These are phyloP conservation scores for Grantiella picta DNA, from an alignment of 2,113 vertebrate genomes.

Conservation along the genomic window DNA sequence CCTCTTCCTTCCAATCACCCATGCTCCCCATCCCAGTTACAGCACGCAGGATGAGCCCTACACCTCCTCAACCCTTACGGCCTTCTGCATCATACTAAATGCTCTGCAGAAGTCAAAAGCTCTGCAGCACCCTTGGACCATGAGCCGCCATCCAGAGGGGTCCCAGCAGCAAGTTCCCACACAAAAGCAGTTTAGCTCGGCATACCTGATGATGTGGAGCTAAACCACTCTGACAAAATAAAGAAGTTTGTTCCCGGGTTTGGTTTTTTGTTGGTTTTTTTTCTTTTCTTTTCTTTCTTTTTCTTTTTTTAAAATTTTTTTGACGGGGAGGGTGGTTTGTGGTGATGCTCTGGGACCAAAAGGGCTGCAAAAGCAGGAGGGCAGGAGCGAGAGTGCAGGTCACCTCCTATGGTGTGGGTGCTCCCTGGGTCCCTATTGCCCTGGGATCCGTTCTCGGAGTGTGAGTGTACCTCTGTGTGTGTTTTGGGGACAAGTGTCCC, in stretches of 20 bases:
- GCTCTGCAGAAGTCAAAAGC: neutral
- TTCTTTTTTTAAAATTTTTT: too few species aligned
- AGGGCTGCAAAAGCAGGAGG: rapidly evolving
- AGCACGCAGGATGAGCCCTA: too few species aligned
- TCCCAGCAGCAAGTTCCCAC: neutral
- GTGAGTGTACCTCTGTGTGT: rapidly evolving
- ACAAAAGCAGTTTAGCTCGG: neutral
- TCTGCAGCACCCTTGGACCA: rapidly evolving
- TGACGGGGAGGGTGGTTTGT: neutral
- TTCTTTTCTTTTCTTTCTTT: too few species aligned
- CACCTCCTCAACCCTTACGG: neutral
- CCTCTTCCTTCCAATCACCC: neutral
- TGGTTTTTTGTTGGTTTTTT: too few species aligned
- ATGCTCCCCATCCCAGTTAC: rapidly evolving
- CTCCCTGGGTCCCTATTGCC: neutral
- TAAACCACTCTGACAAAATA: neutral
- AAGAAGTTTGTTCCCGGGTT: neutral
- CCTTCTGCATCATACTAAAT: neutral
- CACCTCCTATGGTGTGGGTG: rapidly evolving
- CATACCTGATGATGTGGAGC: neutral
- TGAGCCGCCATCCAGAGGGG: rapidly evolving
- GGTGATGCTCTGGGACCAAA: neutral
- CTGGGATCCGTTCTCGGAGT: neutral
- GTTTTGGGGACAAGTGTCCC: neutral
- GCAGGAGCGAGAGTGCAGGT: neutral